Conservation (phyloP, 2,113 vertebrate genomes). For the Polypterus bichir region DNA sequence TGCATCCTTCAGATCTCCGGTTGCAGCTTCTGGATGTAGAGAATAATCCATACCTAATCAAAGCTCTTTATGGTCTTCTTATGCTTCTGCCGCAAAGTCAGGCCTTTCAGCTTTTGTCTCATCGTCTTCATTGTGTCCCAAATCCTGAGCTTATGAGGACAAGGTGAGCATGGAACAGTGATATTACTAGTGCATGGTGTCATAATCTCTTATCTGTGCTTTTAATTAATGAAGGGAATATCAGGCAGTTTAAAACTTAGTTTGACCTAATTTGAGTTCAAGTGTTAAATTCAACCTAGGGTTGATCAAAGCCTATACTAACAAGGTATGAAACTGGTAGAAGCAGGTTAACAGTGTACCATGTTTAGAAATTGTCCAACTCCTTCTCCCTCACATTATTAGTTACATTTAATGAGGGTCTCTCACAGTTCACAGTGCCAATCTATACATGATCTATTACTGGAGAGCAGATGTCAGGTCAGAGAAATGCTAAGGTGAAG, state of each 20-base stretch:
- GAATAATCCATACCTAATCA: conserved; percentile 91
- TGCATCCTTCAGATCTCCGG: conserved; percentile 58
- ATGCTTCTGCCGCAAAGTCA: conserved; percentile 96
- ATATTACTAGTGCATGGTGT: too few species aligned
- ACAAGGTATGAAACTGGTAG: too few species aligned
- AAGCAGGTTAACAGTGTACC: background rate
- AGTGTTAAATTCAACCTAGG: too few species aligned
- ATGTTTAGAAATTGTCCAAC: too few species aligned
- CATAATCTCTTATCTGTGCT: too few species aligned
- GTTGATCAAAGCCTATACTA: too few species aligned
- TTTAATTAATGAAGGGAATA: too few species aligned
- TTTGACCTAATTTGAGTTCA: too few species aligned
- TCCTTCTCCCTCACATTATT: too few species aligned
- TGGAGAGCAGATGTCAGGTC: background rate
- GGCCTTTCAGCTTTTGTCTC: conserved; percentile 89
- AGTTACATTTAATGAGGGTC: too few species aligned
- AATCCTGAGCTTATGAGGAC: conserved; percentile 89
- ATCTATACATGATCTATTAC: background rate
- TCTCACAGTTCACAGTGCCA: too few species aligned
- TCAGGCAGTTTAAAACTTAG: too few species aligned
- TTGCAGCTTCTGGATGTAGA: conserved; percentile 90
- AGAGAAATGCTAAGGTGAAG: conserved; percentile 3
- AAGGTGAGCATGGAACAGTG: conserved; percentile 36
- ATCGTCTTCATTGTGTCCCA: conserved; percentile 83
- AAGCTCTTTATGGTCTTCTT: conserved; percentile 86